Percentiles rank a stretch among this genome's conserved stretches.
These are phyloP conservation scores for Megaceryle maxima DNA, from an alignment of 2,113 vertebrate genomes.

Conservation along the genomic window DNA sequence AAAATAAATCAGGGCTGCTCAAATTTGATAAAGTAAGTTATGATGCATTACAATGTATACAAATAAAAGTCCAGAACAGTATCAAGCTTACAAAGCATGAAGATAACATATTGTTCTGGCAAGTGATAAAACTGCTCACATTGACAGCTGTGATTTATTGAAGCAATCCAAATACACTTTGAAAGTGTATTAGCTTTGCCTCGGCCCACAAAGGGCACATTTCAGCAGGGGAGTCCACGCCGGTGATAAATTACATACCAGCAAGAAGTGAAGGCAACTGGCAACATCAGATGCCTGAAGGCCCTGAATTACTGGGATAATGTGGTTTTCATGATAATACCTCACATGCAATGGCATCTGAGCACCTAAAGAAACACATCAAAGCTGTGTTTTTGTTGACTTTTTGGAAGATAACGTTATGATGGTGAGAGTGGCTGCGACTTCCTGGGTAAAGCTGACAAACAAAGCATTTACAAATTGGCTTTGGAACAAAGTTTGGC, in stretches of 20 bases:
- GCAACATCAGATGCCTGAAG: conserved; percentile 69
- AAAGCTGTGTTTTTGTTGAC: background rate
- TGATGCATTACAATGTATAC: conserved; percentile 58
- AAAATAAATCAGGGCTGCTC: background rate
- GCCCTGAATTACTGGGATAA: conserved; percentile 64
- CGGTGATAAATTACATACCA: conserved; percentile 73
- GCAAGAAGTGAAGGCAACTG: conserved; percentile 70
- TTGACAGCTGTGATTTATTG: conserved; percentile 82
- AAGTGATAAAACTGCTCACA: conserved; percentile 74
- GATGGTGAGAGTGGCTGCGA: background rate
- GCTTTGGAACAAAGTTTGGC: background rate
- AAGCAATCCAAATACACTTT: conserved; percentile 78
- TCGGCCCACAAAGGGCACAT: conserved; percentile 73
- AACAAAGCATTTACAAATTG: background rate
- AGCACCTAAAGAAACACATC: conserved; percentile 49
- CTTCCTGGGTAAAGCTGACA: background rate
- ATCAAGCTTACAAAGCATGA: conserved; percentile 48
- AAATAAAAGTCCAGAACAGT: conserved; percentile 64
- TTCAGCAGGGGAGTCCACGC: conserved; percentile 55
- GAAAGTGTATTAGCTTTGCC: conserved; percentile 78
- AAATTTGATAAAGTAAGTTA: conserved; percentile 65
- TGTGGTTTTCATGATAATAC: conserved; percentile 56
- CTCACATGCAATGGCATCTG: conserved; percentile 14
- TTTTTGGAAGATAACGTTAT: background rate
- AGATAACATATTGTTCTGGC: conserved; percentile 71